Conservation (phyloP, 2,797 vertebrate species). For the Acanthornis magna region DNA sequence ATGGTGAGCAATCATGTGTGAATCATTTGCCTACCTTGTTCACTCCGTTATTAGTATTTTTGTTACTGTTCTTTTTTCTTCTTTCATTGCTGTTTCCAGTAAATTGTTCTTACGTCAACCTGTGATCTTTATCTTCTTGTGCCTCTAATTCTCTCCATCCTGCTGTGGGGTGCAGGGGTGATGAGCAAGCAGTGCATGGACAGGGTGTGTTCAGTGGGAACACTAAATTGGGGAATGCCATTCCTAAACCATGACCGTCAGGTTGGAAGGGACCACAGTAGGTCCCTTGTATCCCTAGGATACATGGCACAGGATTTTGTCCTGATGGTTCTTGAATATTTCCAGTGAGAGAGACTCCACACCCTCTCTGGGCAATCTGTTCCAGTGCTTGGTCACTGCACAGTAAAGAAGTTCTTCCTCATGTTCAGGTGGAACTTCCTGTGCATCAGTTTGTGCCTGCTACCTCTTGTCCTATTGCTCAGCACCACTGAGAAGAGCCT, state of each 20-base stretch:
- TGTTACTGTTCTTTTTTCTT: too few species aligned
- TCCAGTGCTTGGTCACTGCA: background rate
- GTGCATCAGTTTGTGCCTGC: background rate
- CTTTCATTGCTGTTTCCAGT: background rate
- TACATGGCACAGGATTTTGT: background rate
- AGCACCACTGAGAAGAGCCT: background rate
- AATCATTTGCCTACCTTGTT: too few species aligned
- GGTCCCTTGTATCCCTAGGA: too few species aligned
- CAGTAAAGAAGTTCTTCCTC: background rate
- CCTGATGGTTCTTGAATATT: background rate
- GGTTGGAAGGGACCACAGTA: background rate
- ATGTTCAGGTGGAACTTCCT: background rate
- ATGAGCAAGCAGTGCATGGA: background rate
- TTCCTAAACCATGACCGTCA: background rate
- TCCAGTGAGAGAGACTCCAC: background rate
- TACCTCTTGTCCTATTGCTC: background rate
- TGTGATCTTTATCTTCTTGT: background rate
- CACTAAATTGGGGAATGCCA: background rate
- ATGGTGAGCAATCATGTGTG: too few species aligned
- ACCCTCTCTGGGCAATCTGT: background rate
- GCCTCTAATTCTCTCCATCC: background rate
- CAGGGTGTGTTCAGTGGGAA: background rate
- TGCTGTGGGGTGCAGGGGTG: background rate
- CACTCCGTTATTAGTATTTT: too few species aligned
- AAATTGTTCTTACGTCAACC: background rate